Evolutionary conservation across 2,888 invertebrate species (phyloP), one percentile per base, ranked within the genome.

Genomic region (Agapetus fuscipes): DNA sequence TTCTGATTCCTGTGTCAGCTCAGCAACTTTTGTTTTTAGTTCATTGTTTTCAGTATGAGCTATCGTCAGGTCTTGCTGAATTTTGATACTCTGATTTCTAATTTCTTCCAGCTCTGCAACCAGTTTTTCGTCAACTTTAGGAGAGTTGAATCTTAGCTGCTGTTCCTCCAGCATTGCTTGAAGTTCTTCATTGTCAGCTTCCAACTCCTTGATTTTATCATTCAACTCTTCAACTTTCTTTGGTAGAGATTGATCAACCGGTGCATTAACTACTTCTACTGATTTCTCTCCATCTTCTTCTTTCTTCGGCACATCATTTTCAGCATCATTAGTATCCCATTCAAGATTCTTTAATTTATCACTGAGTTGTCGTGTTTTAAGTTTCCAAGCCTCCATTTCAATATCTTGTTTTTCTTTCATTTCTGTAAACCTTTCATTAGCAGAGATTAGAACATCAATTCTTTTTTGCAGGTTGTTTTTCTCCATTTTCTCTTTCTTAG

Each of bases 361-460:
- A 50, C 71, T 74, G 2, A 83, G 63, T 53, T 85, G 81, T 49
- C 79, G 74, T 50, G 80, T 80, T 54, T 82, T 76, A 41, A 75
- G 74, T 54, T 83, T 79, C 67, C 80, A 80, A 53, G 80, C 67
- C 46, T 82, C 74, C 13, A 87, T 64, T 55, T 86, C 84, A 54
- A 74, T 74, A 50, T 87, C 87, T 58, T 86, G 78, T 46, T 80
- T 78, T 55, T 88, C 86, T 60, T 88, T 89, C 61, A 83, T 76
- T 54, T 89, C 87, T 2, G 78, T 64, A 55, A 88, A 72, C 44
- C 80, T 72, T 34, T 88, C 87, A 56, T 86, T 86, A 2, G 84
- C 82, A 17, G 77, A 70, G 12, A 76, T 76, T 32, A 90, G 62
- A 3, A 81, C 73, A 53, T 88, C 87, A 36, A 86, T 71, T 56